Base-by-base conservation (phyloP, 2,797 vertebrate species). In the Chromobotia macracanthus region DNA sequence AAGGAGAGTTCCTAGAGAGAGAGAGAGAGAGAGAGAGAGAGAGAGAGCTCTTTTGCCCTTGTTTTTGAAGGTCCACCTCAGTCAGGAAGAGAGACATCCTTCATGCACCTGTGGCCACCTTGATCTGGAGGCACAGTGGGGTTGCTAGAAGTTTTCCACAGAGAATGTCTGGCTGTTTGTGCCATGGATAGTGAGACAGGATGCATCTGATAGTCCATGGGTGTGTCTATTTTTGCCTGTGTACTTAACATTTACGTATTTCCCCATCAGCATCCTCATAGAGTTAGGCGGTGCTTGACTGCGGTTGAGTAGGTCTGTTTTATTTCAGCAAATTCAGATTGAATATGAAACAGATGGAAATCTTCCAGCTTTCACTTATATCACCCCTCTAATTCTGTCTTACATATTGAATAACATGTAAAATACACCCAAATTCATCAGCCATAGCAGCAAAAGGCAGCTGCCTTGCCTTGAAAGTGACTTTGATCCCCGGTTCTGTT, bases 201-300 rank as follows among this genome's bases (percentile, higher is more conserved):
- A 84, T 84, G 61, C 75, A 68, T 56, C 73, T 72, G 82, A 67
- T 84, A 31, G 12, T 3, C 23, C 50, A n/a, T n/a, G n/a, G n/a
- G n/a, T n/a, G n/a, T n/a, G 11, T 51, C 18, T 51, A 2, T 56
- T 56, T 56, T 3, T 23, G 19, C 23, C 4, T 15, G 10, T 60
- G 46, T 84, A 44, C 63, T 73, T 15, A 80, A 51, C 51, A 75
- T 77, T 51, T 48, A 68, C 75, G 21, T 73, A 66, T 78, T 44
- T 81, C 10, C 2, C 41, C 10, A 44, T 44, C 41, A 44, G 10
- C 41, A 10, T 10, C 41, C 41, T 10, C 41, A 38, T 9, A 38
- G 8, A 7, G 35, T 9, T 38, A 6, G 35, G n/a, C 28, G 50
- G 2, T 7, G n/a, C 11, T 72, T 71, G 11, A n/a, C 53, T 56